Percentiles rank a stretch among this genome's conserved stretches.
Evolutionary conservation across 2,888 invertebrate species (phyloP).

Genomic region (Himalopsyche japonica): DNA sequence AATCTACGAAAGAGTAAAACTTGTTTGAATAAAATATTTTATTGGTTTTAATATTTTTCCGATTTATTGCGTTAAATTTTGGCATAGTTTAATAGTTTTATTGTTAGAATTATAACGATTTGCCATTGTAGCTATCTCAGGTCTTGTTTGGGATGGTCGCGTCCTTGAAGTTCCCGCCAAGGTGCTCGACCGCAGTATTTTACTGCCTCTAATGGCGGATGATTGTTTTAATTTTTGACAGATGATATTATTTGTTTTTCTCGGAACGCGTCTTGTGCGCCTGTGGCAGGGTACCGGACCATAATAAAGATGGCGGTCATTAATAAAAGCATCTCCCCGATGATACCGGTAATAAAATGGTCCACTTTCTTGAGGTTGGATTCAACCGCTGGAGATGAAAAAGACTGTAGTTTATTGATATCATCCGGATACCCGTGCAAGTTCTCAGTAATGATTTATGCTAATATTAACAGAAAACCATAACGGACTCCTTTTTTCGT

Average conservation of each 20-base stretch:
- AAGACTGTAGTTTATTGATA: background rate
- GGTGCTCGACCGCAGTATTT: slow-evolving; percentile 1
- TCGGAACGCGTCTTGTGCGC: slow-evolving; percentile 10
- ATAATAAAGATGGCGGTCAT: background rate
- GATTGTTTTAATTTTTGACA: slow-evolving; percentile 34
- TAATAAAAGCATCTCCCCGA: background rate
- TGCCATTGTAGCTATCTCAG: background rate
- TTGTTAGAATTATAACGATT: background rate
- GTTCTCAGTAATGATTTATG: too few relatives aligned
- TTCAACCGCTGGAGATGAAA: background rate
- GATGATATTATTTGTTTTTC: slow-evolving; percentile 28
- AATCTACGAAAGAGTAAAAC: too few relatives aligned
- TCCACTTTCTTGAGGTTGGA: background rate
- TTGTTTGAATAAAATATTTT: too few relatives aligned
- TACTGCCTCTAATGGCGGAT: slow-evolving; percentile 28
- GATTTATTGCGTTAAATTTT: too few relatives aligned
- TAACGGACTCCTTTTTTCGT: too few relatives aligned
- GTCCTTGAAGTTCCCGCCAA: background rate
- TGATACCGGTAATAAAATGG: slow-evolving; percentile 10
- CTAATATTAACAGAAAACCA: too few relatives aligned
- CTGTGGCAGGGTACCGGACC: background rate
- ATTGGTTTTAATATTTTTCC: too few relatives aligned
- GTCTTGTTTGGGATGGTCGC: background rate
- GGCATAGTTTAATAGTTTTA: too few relatives aligned
- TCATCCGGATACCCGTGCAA: too few relatives aligned